phyloP scores from a whole-genome alignment of 2,113 vertebrate genomes.

The Tylochromis polylepis region DNA sequence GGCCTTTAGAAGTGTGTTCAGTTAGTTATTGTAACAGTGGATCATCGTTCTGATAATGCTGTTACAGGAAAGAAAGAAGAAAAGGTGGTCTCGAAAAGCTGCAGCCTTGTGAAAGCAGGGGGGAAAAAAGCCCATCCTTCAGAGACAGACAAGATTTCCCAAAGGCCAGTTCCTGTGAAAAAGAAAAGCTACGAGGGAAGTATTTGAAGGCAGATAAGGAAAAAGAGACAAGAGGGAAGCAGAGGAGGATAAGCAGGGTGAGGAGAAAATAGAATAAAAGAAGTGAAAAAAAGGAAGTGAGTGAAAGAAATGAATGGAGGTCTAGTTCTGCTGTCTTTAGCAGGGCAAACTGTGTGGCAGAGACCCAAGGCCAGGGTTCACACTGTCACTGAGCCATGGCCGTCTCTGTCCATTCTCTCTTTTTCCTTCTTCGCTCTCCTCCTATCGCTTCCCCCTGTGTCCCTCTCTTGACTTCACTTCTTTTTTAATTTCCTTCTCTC shows the following conservation, averaged over 20 bases:
- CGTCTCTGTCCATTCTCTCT: not conserved
- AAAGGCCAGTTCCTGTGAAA: not conserved
- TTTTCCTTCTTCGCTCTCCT: not conserved
- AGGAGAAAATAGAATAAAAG: not conserved
- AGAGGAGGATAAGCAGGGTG: not conserved
- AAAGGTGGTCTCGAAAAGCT: not conserved
- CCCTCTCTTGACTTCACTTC: not conserved
- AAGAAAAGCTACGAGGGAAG: not conserved
- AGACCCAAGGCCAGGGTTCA: conserved; percentile 9
- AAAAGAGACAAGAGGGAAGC: not conserved
- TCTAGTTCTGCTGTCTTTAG: conserved; percentile 22
- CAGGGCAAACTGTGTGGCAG: conserved; percentile 6
- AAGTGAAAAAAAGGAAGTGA: not conserved
- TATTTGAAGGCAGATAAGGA: not conserved
- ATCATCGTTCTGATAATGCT: not conserved
- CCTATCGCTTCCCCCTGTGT: not conserved
- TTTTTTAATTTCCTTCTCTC: not conserved
- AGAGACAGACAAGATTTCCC: conserved; percentile 35
- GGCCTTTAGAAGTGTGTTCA: not conserved
- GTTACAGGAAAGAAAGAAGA: not conserved
- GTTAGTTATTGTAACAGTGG: not conserved
- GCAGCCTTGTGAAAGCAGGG: not conserved
- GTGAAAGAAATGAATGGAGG: not conserved
- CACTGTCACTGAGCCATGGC: conserved; percentile 1
- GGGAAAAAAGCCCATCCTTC: not conserved